Conservation (phyloP, 2,797 vertebrate species). For the Lithobates pipiens region DNA sequence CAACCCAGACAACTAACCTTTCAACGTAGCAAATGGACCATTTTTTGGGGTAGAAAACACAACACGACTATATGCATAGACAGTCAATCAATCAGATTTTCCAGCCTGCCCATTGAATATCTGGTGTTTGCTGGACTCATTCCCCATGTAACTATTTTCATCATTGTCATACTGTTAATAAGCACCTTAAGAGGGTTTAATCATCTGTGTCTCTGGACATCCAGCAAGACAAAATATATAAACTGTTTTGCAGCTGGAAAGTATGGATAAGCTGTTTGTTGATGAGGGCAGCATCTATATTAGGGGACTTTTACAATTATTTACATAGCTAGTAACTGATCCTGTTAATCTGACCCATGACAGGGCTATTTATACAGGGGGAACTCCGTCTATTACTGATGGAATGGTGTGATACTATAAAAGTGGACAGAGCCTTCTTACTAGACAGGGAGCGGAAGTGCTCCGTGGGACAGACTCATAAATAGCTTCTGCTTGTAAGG, state of each 20-base stretch:
- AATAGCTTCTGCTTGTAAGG: conserved; percentile 1
- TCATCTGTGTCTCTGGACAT: neutral
- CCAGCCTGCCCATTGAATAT: too few relatives aligned
- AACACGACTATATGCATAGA: neutral
- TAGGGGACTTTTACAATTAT: conserved; percentile 47
- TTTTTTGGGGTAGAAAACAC: neutral
- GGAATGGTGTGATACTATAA: conserved; percentile 54
- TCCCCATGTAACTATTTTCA: neutral
- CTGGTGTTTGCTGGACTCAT: neutral
- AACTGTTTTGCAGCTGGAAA: neutral
- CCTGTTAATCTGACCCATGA: conserved; percentile 14
- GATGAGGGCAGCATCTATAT: conserved; percentile 39
- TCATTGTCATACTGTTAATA: neutral
- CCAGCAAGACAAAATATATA: neutral
- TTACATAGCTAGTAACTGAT: conserved; percentile 54
- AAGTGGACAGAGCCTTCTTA: conserved; percentile 15
- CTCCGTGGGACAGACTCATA: conserved; percentile 15
- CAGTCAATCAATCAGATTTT: neutral
- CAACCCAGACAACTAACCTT: neutral
- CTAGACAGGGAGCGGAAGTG: conserved; percentile 29
- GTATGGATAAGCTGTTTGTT: conserved; percentile 11
- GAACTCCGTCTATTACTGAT: conserved; percentile 51
- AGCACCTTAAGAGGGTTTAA: neutral
- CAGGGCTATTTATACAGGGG: conserved; percentile 49
- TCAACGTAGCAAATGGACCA: neutral